Evolutionary conservation across 2,888 invertebrate genomes (phyloP).

Genomic region (Choristoneura rosaceana): DNA sequence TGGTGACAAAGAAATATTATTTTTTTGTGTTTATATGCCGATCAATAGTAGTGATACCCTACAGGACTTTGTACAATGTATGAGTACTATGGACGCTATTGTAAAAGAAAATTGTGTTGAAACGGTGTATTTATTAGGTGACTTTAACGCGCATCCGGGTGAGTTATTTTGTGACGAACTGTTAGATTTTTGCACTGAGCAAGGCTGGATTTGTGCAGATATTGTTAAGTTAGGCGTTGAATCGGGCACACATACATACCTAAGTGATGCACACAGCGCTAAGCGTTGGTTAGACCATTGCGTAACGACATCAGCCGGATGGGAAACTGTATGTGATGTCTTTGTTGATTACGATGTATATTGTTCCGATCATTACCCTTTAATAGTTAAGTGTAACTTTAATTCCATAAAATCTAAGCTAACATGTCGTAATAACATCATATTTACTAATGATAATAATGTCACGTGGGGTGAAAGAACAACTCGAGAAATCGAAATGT

Average conservation of each 20-base stretch:
- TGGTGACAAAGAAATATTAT: not conserved
- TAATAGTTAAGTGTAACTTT: constrained; percentile 31
- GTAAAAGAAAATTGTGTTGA: constrained; percentile 5
- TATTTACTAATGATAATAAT: not conserved
- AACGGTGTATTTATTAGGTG: not conserved
- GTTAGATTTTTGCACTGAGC: constrained; percentile 34
- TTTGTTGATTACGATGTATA: constrained; percentile 21
- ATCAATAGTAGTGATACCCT: not conserved
- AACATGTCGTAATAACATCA: too few species aligned
- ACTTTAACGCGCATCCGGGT: too few species aligned
- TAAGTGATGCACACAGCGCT: constrained; percentile 1
- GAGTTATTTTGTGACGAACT: constrained; percentile 40
- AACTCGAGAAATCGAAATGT: constrained; percentile 9
- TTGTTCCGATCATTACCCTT: constrained; percentile 37
- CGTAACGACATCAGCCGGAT: constrained; percentile 31
- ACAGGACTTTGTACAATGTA: not conserved
- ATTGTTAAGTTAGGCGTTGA: constrained; percentile 35
- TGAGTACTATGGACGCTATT: constrained; percentile 3
- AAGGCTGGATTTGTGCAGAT: constrained; percentile 37
- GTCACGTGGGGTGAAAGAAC: constrained; percentile 25
- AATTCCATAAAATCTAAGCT: constrained; percentile 6
- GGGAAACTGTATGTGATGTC: constrained; percentile 18
- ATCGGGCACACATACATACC: constrained; percentile 10
- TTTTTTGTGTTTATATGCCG: not conserved
- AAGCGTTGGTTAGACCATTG: constrained; percentile 36